phyloP scores from a whole-genome alignment of 64 coral and sea anemone genomes.

The Porites lutea region DNA sequence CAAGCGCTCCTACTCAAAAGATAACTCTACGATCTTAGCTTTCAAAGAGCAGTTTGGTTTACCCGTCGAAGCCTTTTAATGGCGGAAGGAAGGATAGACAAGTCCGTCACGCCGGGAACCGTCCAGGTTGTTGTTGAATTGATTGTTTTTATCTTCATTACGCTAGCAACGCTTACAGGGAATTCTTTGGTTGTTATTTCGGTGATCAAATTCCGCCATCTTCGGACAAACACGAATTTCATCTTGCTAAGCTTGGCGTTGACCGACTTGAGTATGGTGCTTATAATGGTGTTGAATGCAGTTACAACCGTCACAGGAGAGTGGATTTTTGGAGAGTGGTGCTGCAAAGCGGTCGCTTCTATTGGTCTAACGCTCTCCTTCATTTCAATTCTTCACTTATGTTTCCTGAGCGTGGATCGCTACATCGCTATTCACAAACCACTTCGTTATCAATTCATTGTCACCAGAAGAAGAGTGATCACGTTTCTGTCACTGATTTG shows the following conservation, averaged over 20 bases:
- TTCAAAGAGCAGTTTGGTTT: neutral
- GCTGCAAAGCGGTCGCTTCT: conserved; percentile 58
- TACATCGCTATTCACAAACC: conserved; percentile 91
- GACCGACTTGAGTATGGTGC: conserved; percentile 85
- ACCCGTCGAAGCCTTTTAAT: neutral
- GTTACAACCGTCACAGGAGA: conserved; percentile 56
- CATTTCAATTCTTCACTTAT: conserved; percentile 91
- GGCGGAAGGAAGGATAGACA: neutral
- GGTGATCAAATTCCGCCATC: conserved; percentile 65
- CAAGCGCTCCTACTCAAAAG: too few relatives aligned
- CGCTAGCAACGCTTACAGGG: conserved; percentile 67
- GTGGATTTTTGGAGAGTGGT: conserved; percentile 80
- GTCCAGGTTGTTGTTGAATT: conserved; percentile 25
- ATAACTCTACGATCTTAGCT: too few relatives aligned
- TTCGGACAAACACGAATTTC: conserved; percentile 82
- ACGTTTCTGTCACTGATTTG: conserved; percentile 59
- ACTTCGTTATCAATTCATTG: conserved; percentile 66
- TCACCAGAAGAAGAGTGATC: conserved; percentile 70
- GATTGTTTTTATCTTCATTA: conserved; percentile 59
- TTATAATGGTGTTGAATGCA: conserved; percentile 81
- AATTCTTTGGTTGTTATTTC: conserved; percentile 77
- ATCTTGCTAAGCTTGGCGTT: conserved; percentile 81
- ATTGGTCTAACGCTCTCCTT: conserved; percentile 69
- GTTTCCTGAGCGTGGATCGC: conserved; percentile 87
- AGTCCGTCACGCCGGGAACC: neutral